Evolutionary conservation across 2,888 invertebrate species (phyloP).

Genomic region (Margaritifera margaritifera): DNA sequence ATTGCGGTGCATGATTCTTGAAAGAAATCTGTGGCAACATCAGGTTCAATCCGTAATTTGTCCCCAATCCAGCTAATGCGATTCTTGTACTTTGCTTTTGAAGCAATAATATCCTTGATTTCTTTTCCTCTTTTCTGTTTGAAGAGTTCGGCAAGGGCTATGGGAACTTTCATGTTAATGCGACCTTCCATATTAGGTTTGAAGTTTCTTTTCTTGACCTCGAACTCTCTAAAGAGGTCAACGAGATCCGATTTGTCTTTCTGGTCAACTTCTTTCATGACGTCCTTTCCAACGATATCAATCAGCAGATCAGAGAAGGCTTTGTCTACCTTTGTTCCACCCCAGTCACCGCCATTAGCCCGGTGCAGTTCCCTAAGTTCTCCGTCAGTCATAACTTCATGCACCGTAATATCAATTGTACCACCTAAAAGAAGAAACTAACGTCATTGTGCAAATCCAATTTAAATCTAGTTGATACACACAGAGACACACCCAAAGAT

Average conservation of each 20-base stretch:
- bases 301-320: conserved; percentile 24
- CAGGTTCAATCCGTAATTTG: conserved; percentile 23
- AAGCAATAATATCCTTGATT: conserved; percentile 18
- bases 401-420: conserved; percentile 31
- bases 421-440: conserved; percentile 12
- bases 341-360: conserved; percentile 28
- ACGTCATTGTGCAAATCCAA: background rate
- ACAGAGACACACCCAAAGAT: no score
- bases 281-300: conserved; percentile 20
- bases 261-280: conserved; percentile 12
- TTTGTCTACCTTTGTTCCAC: conserved; percentile 28
- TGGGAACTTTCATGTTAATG: conserved; percentile 23
- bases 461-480: no score
- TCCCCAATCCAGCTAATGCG: conserved; percentile 22
- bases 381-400: conserved; percentile 18
- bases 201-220: conserved; percentile 26
- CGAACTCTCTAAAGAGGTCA: conserved; percentile 24
- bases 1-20: conserved; percentile 24
- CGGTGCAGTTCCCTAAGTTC: conserved; percentile 23
- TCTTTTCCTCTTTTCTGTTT: conserved; percentile 5
- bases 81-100: conserved; percentile 11
- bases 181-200: conserved; percentile 12
- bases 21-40: conserved; percentile 27
- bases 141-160: conserved; percentile 10
- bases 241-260: conserved; percentile 21